Base-by-base conservation (phyloP, 2,797 vertebrate species). In the Coranthus polyacanthus region DNA sequence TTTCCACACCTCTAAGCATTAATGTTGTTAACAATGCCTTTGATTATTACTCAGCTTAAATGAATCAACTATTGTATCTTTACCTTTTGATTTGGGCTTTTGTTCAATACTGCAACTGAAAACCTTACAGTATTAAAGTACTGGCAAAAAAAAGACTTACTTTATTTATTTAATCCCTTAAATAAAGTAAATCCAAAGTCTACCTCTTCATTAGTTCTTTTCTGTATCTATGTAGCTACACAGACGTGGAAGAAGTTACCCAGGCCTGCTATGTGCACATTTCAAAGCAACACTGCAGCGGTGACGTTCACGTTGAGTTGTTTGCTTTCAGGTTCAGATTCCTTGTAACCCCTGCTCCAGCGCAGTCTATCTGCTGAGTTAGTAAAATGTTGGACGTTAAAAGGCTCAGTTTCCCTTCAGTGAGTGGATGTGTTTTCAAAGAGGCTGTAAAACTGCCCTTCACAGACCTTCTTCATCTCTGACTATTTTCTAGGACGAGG, bases 391-490 rank as follows among this genome's bases (percentile, higher is more conserved):
- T 1, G 1, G 8, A 2, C 24, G 15, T 36, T 55, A 32, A 81
- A 60, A 60, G 24, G 20, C 12, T 54, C 18, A 12, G 1, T 60
- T 69, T 76, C 52, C 32, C 44, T 43, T 24, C 37, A 26, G 50
- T 12, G 8, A 51, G 62, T 26, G 4, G 37, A 16, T 6, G 12
- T 0, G 11, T 36, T 67, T 84, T 64, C 55, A 68, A 5, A 8
- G 24, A 62, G 17, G 34, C 54, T 60, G 22, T 62, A 17, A 73
- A 72, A 46, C 20, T 38, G 43, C 54, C 46, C 43, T 45, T 67
- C 34, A 34, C 38, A 37, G 17, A 60, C 45, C 26, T 20, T 63
- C 43, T 37, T 45, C 44, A 29, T 12, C 32, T 45, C n/a, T 5
- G 20, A 68, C 20, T 39, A 26, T 15, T 49, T 29, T 45, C 37